Evolutionary conservation across 2,113 vertebrate species (phyloP).

Genomic region (Tenrec ecaudatus): DNA sequence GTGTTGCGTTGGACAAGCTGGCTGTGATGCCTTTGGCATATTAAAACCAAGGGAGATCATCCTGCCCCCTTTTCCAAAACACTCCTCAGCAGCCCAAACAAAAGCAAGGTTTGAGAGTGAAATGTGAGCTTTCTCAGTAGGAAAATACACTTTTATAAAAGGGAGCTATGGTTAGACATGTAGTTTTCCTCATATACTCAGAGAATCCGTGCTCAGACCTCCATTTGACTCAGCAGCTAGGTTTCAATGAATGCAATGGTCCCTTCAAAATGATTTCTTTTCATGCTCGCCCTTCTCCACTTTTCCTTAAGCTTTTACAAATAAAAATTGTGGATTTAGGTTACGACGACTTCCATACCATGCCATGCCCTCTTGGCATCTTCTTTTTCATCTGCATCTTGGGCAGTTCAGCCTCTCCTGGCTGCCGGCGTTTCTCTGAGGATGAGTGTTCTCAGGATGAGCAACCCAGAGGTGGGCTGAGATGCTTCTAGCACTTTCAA

Average conservation of each 20-base stretch:
- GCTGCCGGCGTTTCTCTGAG: accelerated
- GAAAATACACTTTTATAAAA: not conserved
- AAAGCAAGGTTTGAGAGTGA: too few species aligned
- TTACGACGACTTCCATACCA: too few species aligned
- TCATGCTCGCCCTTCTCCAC: not conserved
- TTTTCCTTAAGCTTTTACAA: not conserved
- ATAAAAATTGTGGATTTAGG: not conserved
- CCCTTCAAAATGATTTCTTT: not conserved
- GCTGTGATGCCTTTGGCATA: not conserved
- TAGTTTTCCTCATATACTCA: not conserved
- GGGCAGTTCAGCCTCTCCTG: not conserved
- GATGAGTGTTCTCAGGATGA: not conserved
- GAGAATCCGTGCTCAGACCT: not conserved
- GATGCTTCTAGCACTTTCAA: not conserved
- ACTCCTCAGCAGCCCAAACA: not conserved
- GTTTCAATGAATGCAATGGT: not conserved
- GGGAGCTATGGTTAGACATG: too few species aligned
- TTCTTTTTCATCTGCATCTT: not conserved
- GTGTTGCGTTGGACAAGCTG: not conserved
- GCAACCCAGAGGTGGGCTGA: too few species aligned
- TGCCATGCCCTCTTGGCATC: not conserved
- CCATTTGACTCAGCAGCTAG: not conserved
- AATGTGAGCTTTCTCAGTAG: too few species aligned
- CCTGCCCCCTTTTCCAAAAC: accelerated
- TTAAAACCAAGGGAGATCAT: not conserved